Conservation (phyloP, 2,113 vertebrate genomes). For the Bombycilla garrulus region DNA sequence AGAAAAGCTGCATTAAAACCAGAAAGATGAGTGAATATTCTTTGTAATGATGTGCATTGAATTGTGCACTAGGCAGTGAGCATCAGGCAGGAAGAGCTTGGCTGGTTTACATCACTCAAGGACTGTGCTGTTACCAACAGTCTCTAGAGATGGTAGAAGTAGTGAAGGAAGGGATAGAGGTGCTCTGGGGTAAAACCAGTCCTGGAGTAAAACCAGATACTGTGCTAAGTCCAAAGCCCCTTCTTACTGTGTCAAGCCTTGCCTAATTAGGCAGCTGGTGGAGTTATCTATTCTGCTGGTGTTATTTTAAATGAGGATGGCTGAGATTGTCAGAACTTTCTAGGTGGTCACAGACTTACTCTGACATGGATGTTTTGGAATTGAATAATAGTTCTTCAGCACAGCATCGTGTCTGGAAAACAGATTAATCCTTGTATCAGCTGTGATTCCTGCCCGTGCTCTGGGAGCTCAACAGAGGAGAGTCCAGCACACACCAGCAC, state of each 20-base stretch:
- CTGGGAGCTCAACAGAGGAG: not conserved
- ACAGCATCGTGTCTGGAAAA: not conserved
- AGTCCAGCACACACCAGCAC: not conserved
- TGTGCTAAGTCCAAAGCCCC: not conserved
- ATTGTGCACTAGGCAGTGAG: not conserved
- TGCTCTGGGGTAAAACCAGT: not conserved
- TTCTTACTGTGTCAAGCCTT: not conserved
- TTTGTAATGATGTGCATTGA: not conserved
- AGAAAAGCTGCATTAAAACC: not conserved
- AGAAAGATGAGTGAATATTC: not conserved
- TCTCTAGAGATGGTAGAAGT: not conserved
- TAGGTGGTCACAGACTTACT: not conserved
- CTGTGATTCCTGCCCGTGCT: not conserved
- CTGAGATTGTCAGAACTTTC: not conserved
- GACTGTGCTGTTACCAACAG: not conserved
- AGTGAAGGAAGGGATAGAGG: not conserved
- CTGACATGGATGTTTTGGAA: not conserved
- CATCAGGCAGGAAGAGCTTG: not conserved
- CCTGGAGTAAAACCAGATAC: not conserved
- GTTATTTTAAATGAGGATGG: not conserved
- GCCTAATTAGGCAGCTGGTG: not conserved
- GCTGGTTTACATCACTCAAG: not conserved
- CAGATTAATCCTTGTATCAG: not conserved
- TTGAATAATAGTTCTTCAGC: not conserved
- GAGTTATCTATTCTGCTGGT: not conserved